Conservation (phyloP, 2,113 vertebrate genomes). For the Thinocorus orbignyianus region DNA sequence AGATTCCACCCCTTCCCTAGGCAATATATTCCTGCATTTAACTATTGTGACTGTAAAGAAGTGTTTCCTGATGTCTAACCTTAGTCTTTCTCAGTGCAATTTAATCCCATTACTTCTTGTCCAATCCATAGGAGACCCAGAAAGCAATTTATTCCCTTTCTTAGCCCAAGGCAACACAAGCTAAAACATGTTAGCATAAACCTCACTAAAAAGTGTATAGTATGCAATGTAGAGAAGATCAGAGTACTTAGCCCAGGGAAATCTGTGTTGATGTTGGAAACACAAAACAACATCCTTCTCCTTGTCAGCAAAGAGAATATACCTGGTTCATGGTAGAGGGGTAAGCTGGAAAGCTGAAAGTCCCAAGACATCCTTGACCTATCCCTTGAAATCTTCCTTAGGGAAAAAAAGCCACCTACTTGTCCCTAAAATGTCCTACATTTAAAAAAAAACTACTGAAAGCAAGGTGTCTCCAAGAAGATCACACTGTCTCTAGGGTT, state of each 20-base stretch:
- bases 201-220: background rate
- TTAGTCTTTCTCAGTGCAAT: constrained; percentile 10
- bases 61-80: constrained; percentile 50
- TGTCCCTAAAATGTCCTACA: background rate
- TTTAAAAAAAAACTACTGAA: background rate
- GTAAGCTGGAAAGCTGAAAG: background rate
- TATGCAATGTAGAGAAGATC: background rate
- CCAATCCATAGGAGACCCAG: constrained; percentile 18
- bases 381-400: background rate
- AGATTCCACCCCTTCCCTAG: constrained; percentile 59
- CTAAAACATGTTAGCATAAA: constrained; percentile 28
- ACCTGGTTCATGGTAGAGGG: background rate
- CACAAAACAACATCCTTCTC: background rate
- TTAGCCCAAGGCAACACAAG: constrained; percentile 48
- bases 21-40: constrained; percentile 49
- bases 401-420: background rate
- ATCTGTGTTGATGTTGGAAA: background rate
- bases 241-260: background rate
- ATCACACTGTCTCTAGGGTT: constrained; percentile 31
- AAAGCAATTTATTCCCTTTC: constrained; percentile 38
- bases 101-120: constrained; percentile 29
- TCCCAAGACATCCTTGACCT: background rate
- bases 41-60: constrained; percentile 30
- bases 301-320: background rate
- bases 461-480: background rate